A percentile compares a stretch with the other conserved stretches of the same genome.
These are phyloP conservation scores for Eurytoma californica DNA, from an alignment of 2,888 invertebrate genomes.

Conservation along the genomic window DNA sequence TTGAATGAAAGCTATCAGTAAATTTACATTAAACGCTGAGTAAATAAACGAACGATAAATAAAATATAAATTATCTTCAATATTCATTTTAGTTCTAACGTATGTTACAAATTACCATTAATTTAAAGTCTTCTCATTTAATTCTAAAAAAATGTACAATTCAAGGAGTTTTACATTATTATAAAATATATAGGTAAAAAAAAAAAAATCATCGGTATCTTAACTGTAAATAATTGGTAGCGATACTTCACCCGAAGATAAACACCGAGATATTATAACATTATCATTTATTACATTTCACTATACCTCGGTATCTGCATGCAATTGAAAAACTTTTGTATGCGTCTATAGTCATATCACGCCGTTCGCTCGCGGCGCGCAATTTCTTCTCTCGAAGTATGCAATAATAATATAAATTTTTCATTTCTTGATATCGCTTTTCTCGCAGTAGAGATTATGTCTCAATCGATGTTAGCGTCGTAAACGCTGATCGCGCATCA, in stretches of 20 bases:
- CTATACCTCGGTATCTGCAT: not conserved
- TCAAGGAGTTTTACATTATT: too few species aligned
- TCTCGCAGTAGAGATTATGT: not conserved
- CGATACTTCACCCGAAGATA: not conserved
- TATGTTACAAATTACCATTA: too few species aligned
- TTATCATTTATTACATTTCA: not conserved
- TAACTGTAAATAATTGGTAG: too few species aligned
- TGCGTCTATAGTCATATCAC: not conserved
- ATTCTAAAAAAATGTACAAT: too few species aligned
- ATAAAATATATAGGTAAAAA: not conserved
- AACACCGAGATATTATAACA: too few species aligned
- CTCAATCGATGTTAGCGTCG: constrained; percentile 37
- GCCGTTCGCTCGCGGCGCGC: not conserved
- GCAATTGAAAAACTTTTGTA: constrained; percentile 38
- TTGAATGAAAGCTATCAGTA: too few species aligned
- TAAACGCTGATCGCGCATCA: constrained; percentile 24
- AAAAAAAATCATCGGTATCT: constrained; percentile 25
- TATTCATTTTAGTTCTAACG: too few species aligned
- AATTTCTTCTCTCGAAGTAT: not conserved
- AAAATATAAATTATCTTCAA: too few species aligned
- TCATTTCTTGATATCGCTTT: not conserved
- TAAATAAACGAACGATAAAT: too few species aligned
- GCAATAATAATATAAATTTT: constrained; percentile 24
- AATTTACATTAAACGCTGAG: too few species aligned
- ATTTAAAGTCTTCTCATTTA: too few species aligned